Base-by-base conservation (phyloP, 2,888 invertebrate genomes). In the Hydropsyche betteni region DNA sequence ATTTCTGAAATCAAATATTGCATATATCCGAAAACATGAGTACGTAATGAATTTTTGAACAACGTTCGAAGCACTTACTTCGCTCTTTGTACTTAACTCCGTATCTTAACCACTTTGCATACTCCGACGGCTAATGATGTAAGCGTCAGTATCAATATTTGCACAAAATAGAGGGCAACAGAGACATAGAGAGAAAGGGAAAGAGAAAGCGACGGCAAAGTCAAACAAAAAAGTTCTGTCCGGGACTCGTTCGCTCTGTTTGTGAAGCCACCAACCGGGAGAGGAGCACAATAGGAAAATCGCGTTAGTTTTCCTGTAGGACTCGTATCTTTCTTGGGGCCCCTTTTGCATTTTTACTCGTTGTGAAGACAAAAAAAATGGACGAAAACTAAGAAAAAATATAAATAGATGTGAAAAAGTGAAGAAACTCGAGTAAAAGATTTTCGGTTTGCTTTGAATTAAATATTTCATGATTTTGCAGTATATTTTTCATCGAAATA, bases 231-330 rank as follows among this genome's bases (percentile, higher is more conserved):
- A 70, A 70, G 69, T 69, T 24, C 50, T 33, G 24, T 24, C 69
- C 50, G 10, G 24, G 50, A 2, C 24, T 2, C 24, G 24, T 24
- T 24, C 24, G 24, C 2, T 50, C 69, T 16, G 24, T 69, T 69
- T 69, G 69, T 44, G 14, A 69, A 50, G 69, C 69, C 50, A 14
- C 44, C 44, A 10, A 44, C 44, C 6, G 64, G 8, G 16, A 24
- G 14, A 44, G 50, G 51, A 12, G 70, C 52, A 70, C 70, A 70
- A 70, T 70, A 34, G 70, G 33, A 53, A 70, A 70, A 70, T 70
- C 70, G 70, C 52, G 70, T 70, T 70, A 70, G 70, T 53, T 70
- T 70, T 53, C 53, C 53, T 53, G 33, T 53, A 70, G 53, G 70
- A 70, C 53, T 52, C 38, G 38, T n/a, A 7, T 36, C 16, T 24